Conservation (phyloP, 1,140 invertebrate genomes). For the Papilio polytes region DNA sequence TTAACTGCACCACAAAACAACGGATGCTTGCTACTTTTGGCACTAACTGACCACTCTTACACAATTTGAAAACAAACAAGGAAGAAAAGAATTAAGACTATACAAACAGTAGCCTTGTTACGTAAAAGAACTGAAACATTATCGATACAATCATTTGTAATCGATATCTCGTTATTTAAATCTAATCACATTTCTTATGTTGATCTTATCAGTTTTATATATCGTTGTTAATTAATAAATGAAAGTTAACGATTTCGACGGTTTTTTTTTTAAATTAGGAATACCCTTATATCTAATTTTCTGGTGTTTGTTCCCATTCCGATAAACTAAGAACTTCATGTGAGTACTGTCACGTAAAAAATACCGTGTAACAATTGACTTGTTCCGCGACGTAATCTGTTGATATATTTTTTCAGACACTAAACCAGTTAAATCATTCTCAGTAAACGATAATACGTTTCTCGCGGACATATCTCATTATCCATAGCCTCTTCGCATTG, state of each 20-base stretch:
- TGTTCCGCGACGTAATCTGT: not conserved
- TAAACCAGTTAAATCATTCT: constrained; percentile 43
- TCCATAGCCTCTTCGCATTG: constrained; percentile 43
- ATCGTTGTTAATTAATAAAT: not conserved
- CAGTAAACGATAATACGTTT: constrained; percentile 50
- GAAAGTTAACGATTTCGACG: not conserved
- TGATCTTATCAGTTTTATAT: not conserved
- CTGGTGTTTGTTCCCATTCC: too few relatives aligned
- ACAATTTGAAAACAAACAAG: not conserved
- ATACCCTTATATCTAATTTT: too few relatives aligned
- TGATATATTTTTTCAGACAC: not conserved
- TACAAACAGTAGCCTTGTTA: not conserved
- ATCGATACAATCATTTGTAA: not conserved
- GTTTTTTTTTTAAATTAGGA: too few relatives aligned
- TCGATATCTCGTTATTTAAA: not conserved
- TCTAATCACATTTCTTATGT: not conserved
- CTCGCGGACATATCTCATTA: constrained; percentile 48
- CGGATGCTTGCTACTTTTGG: constrained; percentile 30
- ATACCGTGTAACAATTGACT: not conserved
- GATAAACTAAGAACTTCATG: not conserved
- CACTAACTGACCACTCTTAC: not conserved
- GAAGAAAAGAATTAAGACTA: not conserved
- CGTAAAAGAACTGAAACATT: not conserved
- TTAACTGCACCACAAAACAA: constrained; percentile 36
- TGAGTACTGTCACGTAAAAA: not conserved